phyloP scores from a whole-genome alignment of 1,140 invertebrate genomes.

The Notospermus geniculatus region DNA sequence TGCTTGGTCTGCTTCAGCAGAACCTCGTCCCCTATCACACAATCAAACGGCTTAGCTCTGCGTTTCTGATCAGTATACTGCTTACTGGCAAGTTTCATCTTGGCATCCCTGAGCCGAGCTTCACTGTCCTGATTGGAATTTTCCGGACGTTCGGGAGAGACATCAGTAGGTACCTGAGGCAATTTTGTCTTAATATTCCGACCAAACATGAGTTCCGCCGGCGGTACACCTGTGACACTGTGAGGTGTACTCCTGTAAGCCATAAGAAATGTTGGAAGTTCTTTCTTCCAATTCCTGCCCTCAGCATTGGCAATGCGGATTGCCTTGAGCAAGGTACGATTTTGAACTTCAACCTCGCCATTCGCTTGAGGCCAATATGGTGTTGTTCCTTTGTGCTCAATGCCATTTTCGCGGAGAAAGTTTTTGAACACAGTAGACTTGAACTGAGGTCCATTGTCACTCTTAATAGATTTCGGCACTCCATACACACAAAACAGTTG shows the following conservation, averaged over 20 bases:
- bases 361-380: constrained; percentile 28
- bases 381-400: constrained; percentile 19
- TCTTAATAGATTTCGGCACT: constrained; percentile 10
- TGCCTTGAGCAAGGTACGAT: constrained; percentile 27
- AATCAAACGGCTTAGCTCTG: constrained; percentile 9
- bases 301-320: constrained; percentile 27
- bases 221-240: constrained; percentile 15
- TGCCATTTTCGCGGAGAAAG: constrained; percentile 20
- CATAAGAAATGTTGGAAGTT: constrained; percentile 22
- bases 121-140: background rate
- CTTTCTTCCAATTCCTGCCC: constrained; percentile 18
- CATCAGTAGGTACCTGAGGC: no score
- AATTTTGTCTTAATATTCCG: constrained; percentile 18
- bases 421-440: constrained; percentile 13
- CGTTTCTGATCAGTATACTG: constrained; percentile 12
- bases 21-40: constrained; percentile 20
- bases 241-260: constrained; percentile 28
- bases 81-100: constrained; percentile 21
- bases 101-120: constrained; percentile 15
- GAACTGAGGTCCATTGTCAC: constrained; percentile 6
- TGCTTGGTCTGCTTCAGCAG: constrained; percentile 15
- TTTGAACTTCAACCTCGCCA: constrained; percentile 31
- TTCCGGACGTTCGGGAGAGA: no score
- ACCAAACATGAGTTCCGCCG: constrained; percentile 16
- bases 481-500: constrained; percentile 11